Evolutionary conservation across 2,113 vertebrate genomes (phyloP).

Genomic region (Rhineura floridana): DNA sequence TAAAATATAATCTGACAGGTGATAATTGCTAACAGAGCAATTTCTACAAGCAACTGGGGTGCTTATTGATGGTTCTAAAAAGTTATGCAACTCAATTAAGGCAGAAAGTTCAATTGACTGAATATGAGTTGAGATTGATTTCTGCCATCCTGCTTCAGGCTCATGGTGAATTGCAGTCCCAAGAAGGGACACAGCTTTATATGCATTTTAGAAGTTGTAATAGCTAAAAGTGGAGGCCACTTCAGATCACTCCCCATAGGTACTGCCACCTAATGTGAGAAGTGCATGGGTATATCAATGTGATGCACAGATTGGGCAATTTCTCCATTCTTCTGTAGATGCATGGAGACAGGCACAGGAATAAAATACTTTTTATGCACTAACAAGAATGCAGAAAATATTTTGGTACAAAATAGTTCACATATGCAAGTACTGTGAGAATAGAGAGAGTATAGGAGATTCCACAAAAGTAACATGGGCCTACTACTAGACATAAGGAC

Average conservation of each 20-base stretch:
- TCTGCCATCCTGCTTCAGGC: slow-evolving; percentile 34
- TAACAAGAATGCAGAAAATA: not conserved
- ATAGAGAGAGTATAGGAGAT: not conserved
- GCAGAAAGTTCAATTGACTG: slow-evolving; percentile 49
- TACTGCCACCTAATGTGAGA: not conserved
- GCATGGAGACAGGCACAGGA: not conserved
- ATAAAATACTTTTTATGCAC: not conserved
- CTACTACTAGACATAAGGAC: not conserved
- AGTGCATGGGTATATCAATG: not conserved
- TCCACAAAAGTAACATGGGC: not conserved
- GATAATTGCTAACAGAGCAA: slow-evolving; percentile 48
- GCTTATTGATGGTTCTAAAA: slow-evolving; percentile 38
- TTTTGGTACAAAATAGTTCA: not conserved
- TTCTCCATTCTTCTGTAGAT: not conserved
- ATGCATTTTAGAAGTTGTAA: not conserved
- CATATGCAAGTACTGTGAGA: not conserved
- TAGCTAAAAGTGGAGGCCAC: not conserved
- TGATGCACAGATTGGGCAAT: not conserved
- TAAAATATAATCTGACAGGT: slow-evolving; percentile 46
- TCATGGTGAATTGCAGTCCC: slow-evolving; percentile 3
- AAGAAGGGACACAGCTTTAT: not conserved
- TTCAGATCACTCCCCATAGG: not conserved
- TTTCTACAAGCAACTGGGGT: slow-evolving; percentile 44
- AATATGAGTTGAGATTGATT: slow-evolving; percentile 50
- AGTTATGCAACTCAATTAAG: slow-evolving; percentile 48